Percentiles rank a stretch among this genome's conserved stretches.
These are phyloP conservation scores for Cephus nigrinus DNA, from an alignment of 2,888 invertebrate species.

Conservation along the genomic window DNA sequence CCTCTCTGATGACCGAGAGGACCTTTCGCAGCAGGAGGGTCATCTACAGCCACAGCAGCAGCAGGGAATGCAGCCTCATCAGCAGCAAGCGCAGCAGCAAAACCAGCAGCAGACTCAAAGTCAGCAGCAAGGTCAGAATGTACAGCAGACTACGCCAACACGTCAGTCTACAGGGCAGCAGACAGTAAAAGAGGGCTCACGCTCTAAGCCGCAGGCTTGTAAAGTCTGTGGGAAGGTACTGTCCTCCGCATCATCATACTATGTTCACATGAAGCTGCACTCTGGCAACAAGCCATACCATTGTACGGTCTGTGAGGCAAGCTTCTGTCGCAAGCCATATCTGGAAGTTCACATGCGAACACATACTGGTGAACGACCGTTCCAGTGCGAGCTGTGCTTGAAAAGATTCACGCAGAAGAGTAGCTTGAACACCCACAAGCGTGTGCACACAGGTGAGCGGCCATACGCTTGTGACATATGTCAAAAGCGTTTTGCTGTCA, in stretches of 20 bases:
- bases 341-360: slow-evolving; percentile 85
- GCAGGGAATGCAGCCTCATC: slow-evolving; percentile 44
- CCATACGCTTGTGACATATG: slow-evolving; percentile 85
- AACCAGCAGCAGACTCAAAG: slow-evolving; percentile 58
- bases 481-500: slow-evolving; percentile 83
- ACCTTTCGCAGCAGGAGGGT: slow-evolving; percentile 62
- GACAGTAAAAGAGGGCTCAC: slow-evolving; percentile 65
- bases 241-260: slow-evolving; percentile 82
- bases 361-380: slow-evolving; percentile 81
- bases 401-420: slow-evolving; percentile 86
- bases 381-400: slow-evolving; percentile 79
- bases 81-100: slow-evolving; percentile 63
- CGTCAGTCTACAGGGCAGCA: slow-evolving; percentile 62
- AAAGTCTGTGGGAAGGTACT: slow-evolving; percentile 83
- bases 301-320: slow-evolving; percentile 81
- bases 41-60: slow-evolving; percentile 62
- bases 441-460: slow-evolving; percentile 83
- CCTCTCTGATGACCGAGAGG: slow-evolving; percentile 62
- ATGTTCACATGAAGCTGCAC: slow-evolving; percentile 86
- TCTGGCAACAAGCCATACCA: slow-evolving; percentile 84
- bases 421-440: slow-evolving; percentile 83
- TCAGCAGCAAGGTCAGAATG: slow-evolving; percentile 34
- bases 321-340: slow-evolving; percentile 84
- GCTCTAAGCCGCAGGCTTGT: slow-evolving; percentile 80
- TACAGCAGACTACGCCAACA: slow-evolving; percentile 45